Percentiles rank a stretch among this genome's conserved stretches.
These are phyloP conservation scores for Hippoglossus hippoglossus DNA, from an alignment of 2,797 vertebrate genomes.

Conservation along the genomic window DNA sequence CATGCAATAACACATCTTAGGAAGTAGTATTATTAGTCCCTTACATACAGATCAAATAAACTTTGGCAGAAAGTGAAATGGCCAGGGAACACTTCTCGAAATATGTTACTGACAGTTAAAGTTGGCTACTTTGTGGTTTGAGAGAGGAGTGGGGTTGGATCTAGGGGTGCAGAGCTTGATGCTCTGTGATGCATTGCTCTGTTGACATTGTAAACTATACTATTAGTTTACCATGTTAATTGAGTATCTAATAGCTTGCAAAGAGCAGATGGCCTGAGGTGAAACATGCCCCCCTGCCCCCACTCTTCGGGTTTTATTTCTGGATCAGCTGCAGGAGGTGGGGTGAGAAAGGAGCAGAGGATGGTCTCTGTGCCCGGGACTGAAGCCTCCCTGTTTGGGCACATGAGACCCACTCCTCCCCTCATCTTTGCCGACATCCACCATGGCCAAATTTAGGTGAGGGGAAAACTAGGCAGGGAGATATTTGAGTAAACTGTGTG, in stretches of 20 bases:
- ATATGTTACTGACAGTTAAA: conserved; percentile 60
- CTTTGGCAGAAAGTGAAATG: conserved; percentile 62
- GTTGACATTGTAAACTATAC: conserved; percentile 72
- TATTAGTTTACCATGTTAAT: conserved; percentile 78
- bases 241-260: conserved; percentile 75
- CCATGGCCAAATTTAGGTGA: conserved; percentile 74
- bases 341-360: conserved; percentile 64
- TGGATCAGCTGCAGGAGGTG: conserved; percentile 68
- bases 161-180: conserved; percentile 32
- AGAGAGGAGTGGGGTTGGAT: conserved; percentile 24
- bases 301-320: conserved; percentile 72
- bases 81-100: conserved; percentile 65
- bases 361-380: conserved; percentile 61
- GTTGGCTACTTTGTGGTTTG: conserved; percentile 57
- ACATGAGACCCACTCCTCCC: conserved; percentile 68
- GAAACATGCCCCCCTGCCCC: conserved; percentile 61
- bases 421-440: conserved; percentile 73
- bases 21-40: conserved; percentile 64
- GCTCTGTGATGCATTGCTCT: conserved; percentile 57
- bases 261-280: conserved; percentile 72
- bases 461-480: conserved; percentile 72
- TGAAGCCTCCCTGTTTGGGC: conserved; percentile 76
- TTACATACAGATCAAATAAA: conserved; percentile 60
- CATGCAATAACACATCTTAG: conserved; percentile 47
- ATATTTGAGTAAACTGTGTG: conserved; percentile 82